Evolutionary conservation across 2,797 vertebrate species (phyloP).

Genomic region (Bovichtus diacanthus): DNA sequence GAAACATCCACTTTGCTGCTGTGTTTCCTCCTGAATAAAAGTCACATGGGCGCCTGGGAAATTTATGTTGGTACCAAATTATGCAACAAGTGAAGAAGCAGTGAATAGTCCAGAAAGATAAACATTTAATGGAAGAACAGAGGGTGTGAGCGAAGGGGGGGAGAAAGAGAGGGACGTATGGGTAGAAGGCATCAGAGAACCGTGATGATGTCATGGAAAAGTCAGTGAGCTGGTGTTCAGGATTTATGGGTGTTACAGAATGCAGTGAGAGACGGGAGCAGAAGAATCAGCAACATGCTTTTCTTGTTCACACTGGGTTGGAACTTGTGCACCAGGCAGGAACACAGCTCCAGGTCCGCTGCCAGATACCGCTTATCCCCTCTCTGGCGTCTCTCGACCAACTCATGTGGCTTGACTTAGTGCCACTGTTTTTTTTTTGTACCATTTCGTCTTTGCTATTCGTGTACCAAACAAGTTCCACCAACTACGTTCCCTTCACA

Average conservation of each 20-base stretch:
- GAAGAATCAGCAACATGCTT: slow-evolving; percentile 35
- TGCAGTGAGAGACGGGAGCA: slow-evolving; percentile 15
- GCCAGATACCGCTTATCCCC: slow-evolving; percentile 61
- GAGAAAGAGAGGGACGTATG: background rate
- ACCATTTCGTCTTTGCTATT: slow-evolving; percentile 53
- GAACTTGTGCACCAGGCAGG: slow-evolving; percentile 38
- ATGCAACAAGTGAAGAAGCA: slow-evolving; percentile 33
- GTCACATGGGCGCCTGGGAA: slow-evolving; percentile 24
- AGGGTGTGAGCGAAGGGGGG: background rate
- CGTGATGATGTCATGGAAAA: slow-evolving; percentile 75
- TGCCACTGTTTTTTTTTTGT: slow-evolving; percentile 53
- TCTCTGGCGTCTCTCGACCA: slow-evolving; percentile 48
- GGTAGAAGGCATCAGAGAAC: slow-evolving; percentile 39
- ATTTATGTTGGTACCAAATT: slow-evolving; percentile 43
- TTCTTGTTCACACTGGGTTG: slow-evolving; percentile 16
- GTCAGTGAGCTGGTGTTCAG: slow-evolving; percentile 24
- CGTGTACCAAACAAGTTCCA: slow-evolving; percentile 27
- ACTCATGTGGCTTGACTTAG: slow-evolving; percentile 69
- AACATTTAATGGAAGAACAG: slow-evolving; percentile 21
- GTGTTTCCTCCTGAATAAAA: slow-evolving; percentile 36
- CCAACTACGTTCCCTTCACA: slow-evolving; percentile 28
- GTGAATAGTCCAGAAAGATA: slow-evolving; percentile 10
- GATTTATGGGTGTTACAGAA: slow-evolving; percentile 39
- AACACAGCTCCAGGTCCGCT: slow-evolving; percentile 26
- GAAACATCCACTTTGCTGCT: slow-evolving; percentile 62